These are phyloP conservation scores for Lymantria monacha DNA, from an alignment of 2,888 invertebrate species.

Conservation along the genomic window DNA sequence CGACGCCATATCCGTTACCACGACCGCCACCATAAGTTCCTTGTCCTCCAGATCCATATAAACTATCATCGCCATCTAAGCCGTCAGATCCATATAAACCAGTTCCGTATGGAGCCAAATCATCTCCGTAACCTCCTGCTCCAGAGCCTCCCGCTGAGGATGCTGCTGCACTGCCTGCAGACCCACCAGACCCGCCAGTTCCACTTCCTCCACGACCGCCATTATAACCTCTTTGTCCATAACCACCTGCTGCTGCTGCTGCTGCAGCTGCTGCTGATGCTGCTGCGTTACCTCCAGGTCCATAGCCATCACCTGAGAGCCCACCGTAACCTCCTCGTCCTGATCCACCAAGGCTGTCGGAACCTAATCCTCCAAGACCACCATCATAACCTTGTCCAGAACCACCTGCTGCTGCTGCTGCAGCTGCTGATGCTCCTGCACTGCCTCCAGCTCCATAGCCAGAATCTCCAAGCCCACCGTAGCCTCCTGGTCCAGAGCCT, in stretches of 20 bases:
- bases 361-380: no score
- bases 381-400: no score
- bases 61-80: background rate
- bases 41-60: background rate
- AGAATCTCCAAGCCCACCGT: no score
- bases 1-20: background rate
- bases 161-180: slow-evolving; percentile 8
- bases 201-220: background rate
- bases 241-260: slow-evolving; percentile 2
- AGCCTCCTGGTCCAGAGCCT: background rate
- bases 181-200: background rate
- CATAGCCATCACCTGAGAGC: background rate
- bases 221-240: background rate
- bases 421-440: no score
- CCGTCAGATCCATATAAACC: no score
- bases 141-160: slow-evolving; percentile 2
- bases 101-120: no score
- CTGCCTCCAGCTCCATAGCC: no score
- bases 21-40: background rate
- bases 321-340: background rate
- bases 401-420: no score
- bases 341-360: no score
- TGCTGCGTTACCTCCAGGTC: background rate
- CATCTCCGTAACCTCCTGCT: no score
- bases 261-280: background rate